Evolutionary conservation across 2,888 invertebrate species (phyloP).

Genomic region (Spialia ferax): DNA sequence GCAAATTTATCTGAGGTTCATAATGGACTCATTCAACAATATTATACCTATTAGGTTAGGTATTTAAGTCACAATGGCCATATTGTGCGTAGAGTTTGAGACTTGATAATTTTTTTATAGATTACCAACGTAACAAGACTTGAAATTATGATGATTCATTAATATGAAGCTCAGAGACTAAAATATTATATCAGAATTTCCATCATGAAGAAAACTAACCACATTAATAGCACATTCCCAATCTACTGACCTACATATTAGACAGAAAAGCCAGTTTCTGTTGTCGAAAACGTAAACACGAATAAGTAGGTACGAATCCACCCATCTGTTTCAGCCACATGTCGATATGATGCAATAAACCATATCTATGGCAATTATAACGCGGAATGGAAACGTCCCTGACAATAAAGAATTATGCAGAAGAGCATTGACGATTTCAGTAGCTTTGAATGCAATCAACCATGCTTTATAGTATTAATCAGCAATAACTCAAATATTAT

Average conservation of each 20-base stretch:
- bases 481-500: background rate
- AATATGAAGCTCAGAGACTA: background rate
- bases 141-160: background rate
- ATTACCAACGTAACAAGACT: too few species aligned
- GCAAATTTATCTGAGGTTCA: too few species aligned
- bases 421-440: background rate
- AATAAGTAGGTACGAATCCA: constrained; percentile 14
- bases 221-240: constrained; percentile 22
- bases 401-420: background rate
- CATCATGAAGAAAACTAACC: constrained; percentile 15
- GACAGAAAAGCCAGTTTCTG: constrained; percentile 20
- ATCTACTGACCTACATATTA: constrained; percentile 45
- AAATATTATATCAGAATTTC: constrained; percentile 10
- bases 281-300: constrained; percentile 34
- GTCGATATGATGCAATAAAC: constrained; percentile 42
- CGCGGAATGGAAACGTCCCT: constrained; percentile 13
- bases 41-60: too few species aligned
- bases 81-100: too few species aligned
- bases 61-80: too few species aligned
- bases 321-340: constrained; percentile 40
- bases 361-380: constrained; percentile 34
- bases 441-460: background rate
- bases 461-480: background rate
- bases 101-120: too few species aligned
- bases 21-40: too few species aligned